Conservation (phyloP, 2,797 vertebrate species). For the Lacerta bilineata region DNA sequence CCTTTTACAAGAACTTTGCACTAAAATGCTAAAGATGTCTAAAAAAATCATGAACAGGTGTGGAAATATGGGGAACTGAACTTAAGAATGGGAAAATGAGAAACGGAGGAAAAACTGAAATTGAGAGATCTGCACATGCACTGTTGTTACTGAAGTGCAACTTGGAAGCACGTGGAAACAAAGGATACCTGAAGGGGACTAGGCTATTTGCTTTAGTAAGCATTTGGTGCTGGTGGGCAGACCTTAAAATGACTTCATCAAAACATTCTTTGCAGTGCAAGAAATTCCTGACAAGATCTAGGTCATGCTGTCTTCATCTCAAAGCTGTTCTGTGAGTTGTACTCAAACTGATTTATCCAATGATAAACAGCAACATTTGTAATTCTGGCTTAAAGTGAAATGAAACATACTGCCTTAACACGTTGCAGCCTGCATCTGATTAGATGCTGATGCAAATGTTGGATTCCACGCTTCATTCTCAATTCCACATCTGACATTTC, state of each 20-base stretch:
- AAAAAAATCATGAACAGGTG: no score
- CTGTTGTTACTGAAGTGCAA: neutral
- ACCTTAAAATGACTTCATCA: neutral
- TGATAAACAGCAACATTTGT: neutral
- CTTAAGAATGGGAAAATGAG: no score
- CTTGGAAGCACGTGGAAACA: neutral
- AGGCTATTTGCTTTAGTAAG: neutral
- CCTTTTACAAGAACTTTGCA: no score
- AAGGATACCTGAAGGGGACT: neutral
- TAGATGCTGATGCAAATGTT: constrained; percentile 2
- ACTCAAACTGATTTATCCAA: neutral
- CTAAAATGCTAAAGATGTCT: no score
- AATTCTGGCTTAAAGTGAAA: neutral
- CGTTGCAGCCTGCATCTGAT: neutral
- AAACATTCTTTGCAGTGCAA: neutral
- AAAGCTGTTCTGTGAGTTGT: neutral
- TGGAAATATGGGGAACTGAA: no score
- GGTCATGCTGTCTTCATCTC: neutral
- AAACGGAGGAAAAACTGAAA: no score
- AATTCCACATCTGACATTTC: neutral
- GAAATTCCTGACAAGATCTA: neutral
- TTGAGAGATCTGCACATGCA: no score
- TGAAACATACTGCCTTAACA: neutral
- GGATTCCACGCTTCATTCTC: neutral
- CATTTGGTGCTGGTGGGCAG: neutral